These are phyloP conservation scores for Nomada lathburiana DNA, from an alignment of 2,888 invertebrate species.

Conservation along the genomic window DNA sequence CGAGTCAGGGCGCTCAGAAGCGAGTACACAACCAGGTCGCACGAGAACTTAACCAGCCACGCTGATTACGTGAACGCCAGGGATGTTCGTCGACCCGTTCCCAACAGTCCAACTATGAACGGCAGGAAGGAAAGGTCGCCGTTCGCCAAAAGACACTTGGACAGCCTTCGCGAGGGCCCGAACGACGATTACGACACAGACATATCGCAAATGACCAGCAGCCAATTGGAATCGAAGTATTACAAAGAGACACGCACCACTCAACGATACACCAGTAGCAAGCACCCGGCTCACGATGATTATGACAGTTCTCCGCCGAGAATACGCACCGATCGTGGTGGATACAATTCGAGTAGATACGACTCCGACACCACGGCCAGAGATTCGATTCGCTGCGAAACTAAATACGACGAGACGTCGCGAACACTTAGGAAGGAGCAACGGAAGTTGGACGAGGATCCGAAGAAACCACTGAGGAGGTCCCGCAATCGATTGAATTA, in stretches of 20 bases:
- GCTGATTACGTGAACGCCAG: slow-evolving; percentile 79
- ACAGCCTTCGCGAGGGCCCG: slow-evolving; percentile 77
- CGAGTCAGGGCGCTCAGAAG: slow-evolving; percentile 74
- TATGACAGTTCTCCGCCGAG: slow-evolving; percentile 82
- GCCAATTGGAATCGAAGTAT: slow-evolving; percentile 80
- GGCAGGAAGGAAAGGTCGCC: slow-evolving; percentile 72
- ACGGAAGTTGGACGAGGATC: slow-evolving; percentile 72
- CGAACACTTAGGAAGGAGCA: slow-evolving; percentile 75
- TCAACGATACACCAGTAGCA: slow-evolving; percentile 76
- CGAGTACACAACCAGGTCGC: slow-evolving; percentile 80
- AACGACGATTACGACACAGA: slow-evolving; percentile 83
- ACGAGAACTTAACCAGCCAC: slow-evolving; percentile 78
- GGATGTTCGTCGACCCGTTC: slow-evolving; percentile 77
- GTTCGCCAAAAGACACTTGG: slow-evolving; percentile 73
- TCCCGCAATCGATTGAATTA: slow-evolving; percentile 79
- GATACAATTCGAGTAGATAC: slow-evolving; percentile 80
- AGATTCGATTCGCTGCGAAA: slow-evolving; percentile 78
- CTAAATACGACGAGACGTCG: slow-evolving; percentile 72
- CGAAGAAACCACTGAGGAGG: slow-evolving; percentile 77
- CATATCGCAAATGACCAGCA: slow-evolving; percentile 81
- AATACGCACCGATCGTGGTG: slow-evolving; percentile 73
- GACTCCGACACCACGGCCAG: slow-evolving; percentile 82
- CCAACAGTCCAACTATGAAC: slow-evolving; percentile 62
- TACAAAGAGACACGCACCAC: slow-evolving; percentile 79
- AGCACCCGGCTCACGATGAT: slow-evolving; percentile 77